Evolutionary conservation across 2,888 invertebrate genomes (phyloP), one percentile per base, ranked within the genome.

Genomic region (Heliconius charithonia): DNA sequence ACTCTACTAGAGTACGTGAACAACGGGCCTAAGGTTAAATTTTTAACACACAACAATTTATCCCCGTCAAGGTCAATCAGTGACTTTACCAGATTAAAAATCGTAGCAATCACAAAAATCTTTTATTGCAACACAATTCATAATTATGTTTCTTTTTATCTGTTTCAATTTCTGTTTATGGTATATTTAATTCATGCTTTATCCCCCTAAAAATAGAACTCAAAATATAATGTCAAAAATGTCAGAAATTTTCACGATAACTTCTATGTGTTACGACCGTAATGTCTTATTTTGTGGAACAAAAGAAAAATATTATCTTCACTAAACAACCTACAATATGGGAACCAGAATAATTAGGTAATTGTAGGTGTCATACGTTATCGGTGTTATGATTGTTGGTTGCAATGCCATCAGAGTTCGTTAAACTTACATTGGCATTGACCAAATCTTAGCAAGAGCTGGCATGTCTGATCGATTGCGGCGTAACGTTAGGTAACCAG

Each of bases 11-110:
- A 67, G 75, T 76, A 63, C 67, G 74, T 70, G 69, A 65, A 78
- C 78, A 77, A 75, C 69, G 67, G 72, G 73, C 65, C 69, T 81
- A 75, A 79, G 80, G 78, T 81, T 80, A 81, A 62, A 77, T 77
- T 76, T 75, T 77, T 78, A 80, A 80, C 80, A 75, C 79, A 69
- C 76, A 74, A 65, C 62, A 77, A 77, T 79, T 76, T 74, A 69
- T 79, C 63, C 80, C 73, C 72, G 77, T 73, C 72, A 81, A 78
- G 81, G 80, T 79, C 76, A 77, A 59, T 77, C n/a, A 77, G 81
- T 81, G 78, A 81, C 80, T 80, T 81, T 81, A 80, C 63, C 67
- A 79, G 75, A 80, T 81, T 79, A 80, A 81, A 81, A 80, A 78
- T 32, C 78, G 78, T 80, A 81, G 75, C 81, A 81, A 80, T 81